phyloP scores from a whole-genome alignment of 2,888 invertebrate species.

The Aquatica leii region DNA sequence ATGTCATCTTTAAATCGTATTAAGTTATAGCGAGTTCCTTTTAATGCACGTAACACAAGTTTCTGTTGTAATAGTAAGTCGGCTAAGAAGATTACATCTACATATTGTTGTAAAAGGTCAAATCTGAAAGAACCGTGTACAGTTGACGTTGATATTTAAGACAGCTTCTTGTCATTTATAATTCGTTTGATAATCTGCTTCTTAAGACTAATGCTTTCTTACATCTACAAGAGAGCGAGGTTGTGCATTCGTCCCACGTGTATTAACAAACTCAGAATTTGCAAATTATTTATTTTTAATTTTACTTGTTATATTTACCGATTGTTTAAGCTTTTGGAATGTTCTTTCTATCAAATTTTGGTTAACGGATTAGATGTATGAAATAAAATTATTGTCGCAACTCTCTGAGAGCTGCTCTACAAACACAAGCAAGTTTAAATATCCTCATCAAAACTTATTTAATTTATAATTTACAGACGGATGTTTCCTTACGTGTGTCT shows the following conservation, averaged over 20 bases:
- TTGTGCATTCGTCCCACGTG: not conserved
- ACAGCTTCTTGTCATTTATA: constrained; percentile 39
- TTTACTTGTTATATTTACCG: no score
- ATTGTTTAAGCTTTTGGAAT: no score
- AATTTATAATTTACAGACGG: no score
- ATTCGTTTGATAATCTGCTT: constrained; percentile 36
- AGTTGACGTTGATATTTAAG: constrained; percentile 39
- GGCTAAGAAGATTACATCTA: constrained; percentile 40
- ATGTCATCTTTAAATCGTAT: constrained; percentile 19
- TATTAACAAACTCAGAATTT: no score
- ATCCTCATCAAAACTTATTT: no score
- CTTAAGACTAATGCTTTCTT: constrained; percentile 8
- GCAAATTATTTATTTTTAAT: no score
- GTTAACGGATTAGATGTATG: no score
- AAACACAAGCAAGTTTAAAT: no score
- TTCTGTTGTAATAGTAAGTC: constrained; percentile 22
- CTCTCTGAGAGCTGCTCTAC: no score
- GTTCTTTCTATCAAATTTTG: no score
- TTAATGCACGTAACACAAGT: constrained; percentile 27
- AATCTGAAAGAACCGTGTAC: constrained; percentile 29
- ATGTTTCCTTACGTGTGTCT: no score
- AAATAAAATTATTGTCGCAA: no score
- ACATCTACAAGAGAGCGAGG: constrained; percentile 7
- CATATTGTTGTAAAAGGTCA: constrained; percentile 35
- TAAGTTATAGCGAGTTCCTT: constrained; percentile 15